These are phyloP conservation scores for Apoda limacodes DNA, from an alignment of 2,888 invertebrate genomes.

Conservation along the genomic window DNA sequence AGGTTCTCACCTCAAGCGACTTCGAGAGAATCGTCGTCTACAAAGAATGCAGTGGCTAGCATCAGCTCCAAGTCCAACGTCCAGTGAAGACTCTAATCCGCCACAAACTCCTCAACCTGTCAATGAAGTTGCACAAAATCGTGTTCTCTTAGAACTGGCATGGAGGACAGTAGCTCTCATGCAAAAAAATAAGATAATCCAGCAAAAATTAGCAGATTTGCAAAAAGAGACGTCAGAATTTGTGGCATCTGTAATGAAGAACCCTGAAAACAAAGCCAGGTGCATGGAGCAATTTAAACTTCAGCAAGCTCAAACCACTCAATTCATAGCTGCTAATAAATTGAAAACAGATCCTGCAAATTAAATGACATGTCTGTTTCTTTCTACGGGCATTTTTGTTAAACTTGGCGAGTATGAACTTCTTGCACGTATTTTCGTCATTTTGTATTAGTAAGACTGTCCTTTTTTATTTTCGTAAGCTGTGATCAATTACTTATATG, in stretches of 20 bases:
- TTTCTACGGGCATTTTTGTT: too few species aligned
- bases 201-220: conserved; percentile 69
- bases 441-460: too few species aligned
- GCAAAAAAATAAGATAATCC: conserved; percentile 71
- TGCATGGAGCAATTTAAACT: conserved; percentile 38
- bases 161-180: conserved; percentile 73
- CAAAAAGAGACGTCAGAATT: conserved; percentile 74
- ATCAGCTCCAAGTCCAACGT: conserved; percentile 23
- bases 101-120: conserved; percentile 22
- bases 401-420: too few species aligned
- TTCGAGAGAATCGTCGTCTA: conserved; percentile 47
- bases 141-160: conserved; percentile 71
- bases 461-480: too few species aligned
- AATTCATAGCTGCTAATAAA: too few species aligned
- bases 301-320: conserved; percentile 21
- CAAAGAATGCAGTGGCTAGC: conserved; percentile 37
- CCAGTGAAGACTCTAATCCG: conserved; percentile 22
- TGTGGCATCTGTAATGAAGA: conserved; percentile 69
- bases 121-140: conserved; percentile 42
- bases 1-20: conserved; percentile 43
- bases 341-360: conserved; percentile 36
- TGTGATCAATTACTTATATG: too few species aligned
- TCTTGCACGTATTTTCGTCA: too few species aligned
- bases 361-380: too few species aligned
- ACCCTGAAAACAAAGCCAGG: conserved; percentile 51